phyloP scores from a whole-genome alignment of 2,797 vertebrate species.

The Coreius guichenoti region DNA sequence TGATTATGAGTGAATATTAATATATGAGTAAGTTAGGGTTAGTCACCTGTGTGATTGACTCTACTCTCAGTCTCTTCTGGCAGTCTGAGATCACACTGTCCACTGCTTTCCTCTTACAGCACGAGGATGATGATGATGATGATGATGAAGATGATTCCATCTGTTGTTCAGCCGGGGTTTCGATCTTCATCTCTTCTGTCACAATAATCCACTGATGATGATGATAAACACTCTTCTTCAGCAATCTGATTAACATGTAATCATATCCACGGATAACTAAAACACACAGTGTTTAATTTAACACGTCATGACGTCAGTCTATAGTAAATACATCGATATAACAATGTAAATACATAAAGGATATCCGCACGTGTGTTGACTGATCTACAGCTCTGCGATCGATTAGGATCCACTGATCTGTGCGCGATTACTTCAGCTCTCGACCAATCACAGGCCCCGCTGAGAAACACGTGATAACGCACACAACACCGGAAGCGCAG shows the following conservation, averaged over 20 bases:
- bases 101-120: conserved; percentile 1
- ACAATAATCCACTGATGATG: background rate
- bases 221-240: background rate
- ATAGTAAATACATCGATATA: background rate
- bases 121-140: background rate
- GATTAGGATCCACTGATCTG: background rate
- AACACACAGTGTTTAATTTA: background rate
- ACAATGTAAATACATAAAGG: background rate
- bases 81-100: background rate
- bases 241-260: too few species aligned
- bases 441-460: conserved; percentile 15
- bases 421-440: background rate
- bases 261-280: too few species aligned
- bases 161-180: background rate
- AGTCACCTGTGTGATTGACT: background rate
- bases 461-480: background rate
- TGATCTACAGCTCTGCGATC: background rate
- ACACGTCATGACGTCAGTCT: background rate
- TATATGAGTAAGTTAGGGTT: too few species aligned
- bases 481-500: background rate
- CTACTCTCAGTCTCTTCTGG: background rate
- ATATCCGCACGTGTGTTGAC: background rate
- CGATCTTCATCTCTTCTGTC: background rate
- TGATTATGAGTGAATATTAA: background rate
- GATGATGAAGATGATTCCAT: background rate